These are phyloP conservation scores for Virgularia gustaviana DNA, from an alignment of 92 coral and sea anemone species.

Conservation along the genomic window DNA sequence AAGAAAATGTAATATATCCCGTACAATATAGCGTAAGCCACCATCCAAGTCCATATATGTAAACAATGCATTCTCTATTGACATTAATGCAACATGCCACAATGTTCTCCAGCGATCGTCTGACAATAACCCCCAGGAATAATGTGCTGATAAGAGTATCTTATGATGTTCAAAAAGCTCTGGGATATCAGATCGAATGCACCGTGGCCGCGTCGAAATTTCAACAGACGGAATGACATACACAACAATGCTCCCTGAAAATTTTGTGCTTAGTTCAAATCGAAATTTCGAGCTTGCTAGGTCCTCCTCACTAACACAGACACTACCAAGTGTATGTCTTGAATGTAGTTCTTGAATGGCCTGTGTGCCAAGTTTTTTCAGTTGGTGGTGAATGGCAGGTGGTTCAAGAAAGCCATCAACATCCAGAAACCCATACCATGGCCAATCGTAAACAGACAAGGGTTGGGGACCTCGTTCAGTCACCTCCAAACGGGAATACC, in stretches of 20 bases:
- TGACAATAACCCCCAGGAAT: not conserved
- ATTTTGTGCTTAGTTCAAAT: constrained; percentile 16
- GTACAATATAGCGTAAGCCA: not conserved
- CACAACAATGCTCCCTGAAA: constrained; percentile 7
- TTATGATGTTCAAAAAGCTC: not conserved
- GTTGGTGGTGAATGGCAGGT: constrained; percentile 7
- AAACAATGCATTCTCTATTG: constrained; percentile 5
- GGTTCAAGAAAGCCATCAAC: constrained; percentile 18
- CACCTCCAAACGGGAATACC: constrained; percentile 14
- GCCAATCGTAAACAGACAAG: constrained; percentile 3
- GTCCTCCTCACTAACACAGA: constrained; percentile 9
- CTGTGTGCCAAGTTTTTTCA: not conserved
- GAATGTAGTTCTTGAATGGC: constrained; percentile 11
- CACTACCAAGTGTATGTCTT: not conserved
- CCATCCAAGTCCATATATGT: constrained; percentile 5
- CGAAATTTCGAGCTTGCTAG: constrained; percentile 12
- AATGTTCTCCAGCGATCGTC: constrained; percentile 5
- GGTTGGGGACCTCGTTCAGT: constrained; percentile 7
- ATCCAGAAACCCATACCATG: constrained; percentile 13
- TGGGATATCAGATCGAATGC: constrained; percentile 16
- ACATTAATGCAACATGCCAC: constrained; percentile 17
- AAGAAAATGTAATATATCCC: constrained; percentile 4
- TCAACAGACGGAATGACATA: constrained; percentile 20
- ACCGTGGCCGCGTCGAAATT: constrained; percentile 11
- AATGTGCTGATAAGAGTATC: constrained; percentile 7